Evolutionary conservation across 2,888 invertebrate genomes (phyloP), one percentile per base, ranked within the genome.

Genomic region (Monochamus alternatus): DNA sequence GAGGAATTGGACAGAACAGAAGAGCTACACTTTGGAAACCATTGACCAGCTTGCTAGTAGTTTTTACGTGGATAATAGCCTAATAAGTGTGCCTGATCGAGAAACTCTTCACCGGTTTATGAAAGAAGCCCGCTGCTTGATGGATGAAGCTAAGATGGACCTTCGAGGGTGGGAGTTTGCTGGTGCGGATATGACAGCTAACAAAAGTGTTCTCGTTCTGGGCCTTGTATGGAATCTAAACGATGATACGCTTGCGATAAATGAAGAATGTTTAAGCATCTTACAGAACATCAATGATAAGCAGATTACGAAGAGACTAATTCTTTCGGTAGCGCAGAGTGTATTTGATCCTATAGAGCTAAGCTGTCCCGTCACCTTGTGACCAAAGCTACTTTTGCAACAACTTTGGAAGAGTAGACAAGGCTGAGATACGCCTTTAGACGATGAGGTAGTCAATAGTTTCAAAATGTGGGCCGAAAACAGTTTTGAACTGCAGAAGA

Each of bases 131-230:
- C 47, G 59, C 14, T 30, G 4, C n/a, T 52, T 73, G 7, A 73
- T 75, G 72, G 63, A 38, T 32, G 14, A 74, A 51, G 71, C 68
- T 7, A 69, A 52, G 52, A 76, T 75, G 31, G 74, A 78, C 30
- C 65, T 78, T 4, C 60, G 76, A 77, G 79, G 75, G 78, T 75
- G 76, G 74, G 73, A 76, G 76, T 74, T 60, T 68, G 63, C 74
- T 65, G 32, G 75, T 77, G 7, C 69, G 77, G 22, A 22, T 22
- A 22, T 22, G 22, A 22, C 22, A 22, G 22, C 22, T 1, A 22
- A 22, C 22, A 22, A 22, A 22, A 22, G 22, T 1, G 22, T 22
- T 22, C 22, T 22, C 22, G 22, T 22, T 22, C 22, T 22, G 31
- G 75, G 77, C 10, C 38, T 78, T 9, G 63, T 66, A 12, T 78